A percentile compares a stretch with the other conserved stretches of the same genome.
These are phyloP conservation scores for Nerophis lumbriciformis DNA, from an alignment of 2,113 vertebrate genomes.

Conservation along the genomic window DNA sequence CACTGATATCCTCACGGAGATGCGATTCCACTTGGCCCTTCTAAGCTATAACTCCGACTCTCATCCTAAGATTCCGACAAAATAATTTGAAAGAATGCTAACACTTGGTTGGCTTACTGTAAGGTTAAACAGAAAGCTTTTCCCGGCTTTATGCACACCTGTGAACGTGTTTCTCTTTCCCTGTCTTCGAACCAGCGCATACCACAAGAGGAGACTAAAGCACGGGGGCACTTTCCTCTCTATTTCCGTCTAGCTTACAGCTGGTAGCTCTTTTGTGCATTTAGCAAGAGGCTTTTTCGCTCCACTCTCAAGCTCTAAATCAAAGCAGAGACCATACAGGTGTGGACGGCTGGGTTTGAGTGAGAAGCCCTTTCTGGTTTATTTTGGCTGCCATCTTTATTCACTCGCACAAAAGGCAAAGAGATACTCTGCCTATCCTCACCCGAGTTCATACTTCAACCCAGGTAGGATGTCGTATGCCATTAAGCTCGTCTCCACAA, in stretches of 20 bases:
- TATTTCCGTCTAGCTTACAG: not conserved
- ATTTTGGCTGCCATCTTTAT: slow-evolving; percentile 44
- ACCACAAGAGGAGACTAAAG: slow-evolving; percentile 6
- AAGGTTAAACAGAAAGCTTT: slow-evolving; percentile 13
- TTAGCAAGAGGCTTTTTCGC: slow-evolving; percentile 18
- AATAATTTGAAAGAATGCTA: not conserved
- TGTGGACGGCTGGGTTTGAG: slow-evolving; percentile 29
- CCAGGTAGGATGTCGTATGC: slow-evolving; percentile 31
- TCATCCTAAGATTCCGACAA: slow-evolving; percentile 1
- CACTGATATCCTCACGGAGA: slow-evolving; percentile 24
- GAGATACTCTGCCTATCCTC: slow-evolving; percentile 3
- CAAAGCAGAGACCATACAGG: slow-evolving; percentile 44
- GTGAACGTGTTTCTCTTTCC: not conserved
- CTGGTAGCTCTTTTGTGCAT: not conserved
- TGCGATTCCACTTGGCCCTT: slow-evolving; percentile 14
- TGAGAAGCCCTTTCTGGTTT: slow-evolving; percentile 43
- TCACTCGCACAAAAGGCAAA: slow-evolving; percentile 34
- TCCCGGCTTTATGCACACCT: slow-evolving; percentile 13
- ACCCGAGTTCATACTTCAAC: not conserved
- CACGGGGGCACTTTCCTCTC: slow-evolving; percentile 14
- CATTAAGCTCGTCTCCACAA: slow-evolving; percentile 30
- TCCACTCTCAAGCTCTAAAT: slow-evolving; percentile 46
- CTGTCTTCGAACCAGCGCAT: slow-evolving; percentile 4
- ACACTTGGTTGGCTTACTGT: slow-evolving; percentile 19
- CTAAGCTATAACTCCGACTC: not conserved